These are phyloP conservation scores for Sebastes iracundus DNA, from an alignment of 2,797 vertebrate species.

Conservation along the genomic window DNA sequence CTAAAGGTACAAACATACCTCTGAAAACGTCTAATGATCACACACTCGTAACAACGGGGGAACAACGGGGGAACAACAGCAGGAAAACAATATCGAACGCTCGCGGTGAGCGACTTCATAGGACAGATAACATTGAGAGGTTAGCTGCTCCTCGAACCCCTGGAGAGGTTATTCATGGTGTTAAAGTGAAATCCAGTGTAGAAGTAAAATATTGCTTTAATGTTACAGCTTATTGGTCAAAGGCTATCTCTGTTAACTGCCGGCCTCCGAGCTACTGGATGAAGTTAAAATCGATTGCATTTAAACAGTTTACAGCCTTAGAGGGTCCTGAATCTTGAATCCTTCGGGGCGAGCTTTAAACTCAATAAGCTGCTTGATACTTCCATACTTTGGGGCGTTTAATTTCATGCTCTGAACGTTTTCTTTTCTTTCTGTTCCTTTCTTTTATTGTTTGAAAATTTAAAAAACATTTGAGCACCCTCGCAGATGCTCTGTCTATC, in stretches of 20 bases:
- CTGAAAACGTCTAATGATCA: background rate
- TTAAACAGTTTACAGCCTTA: constrained; percentile 32
- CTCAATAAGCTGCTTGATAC: constrained; percentile 4
- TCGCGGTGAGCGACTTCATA: background rate
- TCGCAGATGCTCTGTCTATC: background rate
- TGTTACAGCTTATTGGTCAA: constrained; percentile 44
- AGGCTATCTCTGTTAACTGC: constrained; percentile 26
- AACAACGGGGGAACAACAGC: background rate
- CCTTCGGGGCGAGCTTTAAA: background rate
- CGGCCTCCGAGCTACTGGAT: constrained; percentile 12
- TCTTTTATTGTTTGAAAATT: background rate
- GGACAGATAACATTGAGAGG: constrained; percentile 8
- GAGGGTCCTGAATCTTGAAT: constrained; percentile 15
- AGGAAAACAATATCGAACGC: background rate
- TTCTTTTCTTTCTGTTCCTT: background rate
- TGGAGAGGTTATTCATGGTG: constrained; percentile 11
- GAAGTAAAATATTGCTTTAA: constrained; percentile 35
- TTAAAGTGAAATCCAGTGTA: constrained; percentile 19
- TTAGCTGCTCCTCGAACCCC: constrained; percentile 6
- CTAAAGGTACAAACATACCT: background rate
- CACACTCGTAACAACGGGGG: background rate
- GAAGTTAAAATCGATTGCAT: constrained; percentile 34
- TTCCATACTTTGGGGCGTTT: background rate
- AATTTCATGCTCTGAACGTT: background rate
- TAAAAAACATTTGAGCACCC: background rate